Percentiles rank a stretch among this genome's conserved stretches.
These are phyloP conservation scores for Oryzias dopingdopingensis DNA, from an alignment of 2,797 vertebrate genomes.

Conservation along the genomic window DNA sequence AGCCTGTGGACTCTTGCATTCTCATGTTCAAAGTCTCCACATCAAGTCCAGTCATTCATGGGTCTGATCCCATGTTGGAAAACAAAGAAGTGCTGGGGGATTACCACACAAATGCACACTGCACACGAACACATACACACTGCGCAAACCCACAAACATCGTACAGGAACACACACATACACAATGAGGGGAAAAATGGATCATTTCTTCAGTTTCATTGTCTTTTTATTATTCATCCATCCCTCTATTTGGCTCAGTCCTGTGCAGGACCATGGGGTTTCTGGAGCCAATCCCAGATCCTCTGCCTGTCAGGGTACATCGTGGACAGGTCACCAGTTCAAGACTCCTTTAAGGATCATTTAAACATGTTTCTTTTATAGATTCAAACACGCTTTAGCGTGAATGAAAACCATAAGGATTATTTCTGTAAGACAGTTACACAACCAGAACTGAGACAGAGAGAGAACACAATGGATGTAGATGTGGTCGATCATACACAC, in stretches of 20 bases:
- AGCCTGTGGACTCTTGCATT: constrained; percentile 25
- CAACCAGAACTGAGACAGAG: constrained; percentile 50
- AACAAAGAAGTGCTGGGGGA: constrained; percentile 42
- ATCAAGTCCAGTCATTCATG: constrained; percentile 29
- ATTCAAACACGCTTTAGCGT: constrained; percentile 3
- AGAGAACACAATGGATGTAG: constrained; percentile 25
- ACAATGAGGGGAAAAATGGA: background rate
- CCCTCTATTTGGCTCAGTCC: background rate
- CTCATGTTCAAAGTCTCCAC: constrained; percentile 56
- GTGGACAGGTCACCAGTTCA: too few species aligned
- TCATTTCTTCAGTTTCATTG: constrained; percentile 2
- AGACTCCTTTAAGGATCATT: too few species aligned
- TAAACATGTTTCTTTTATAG: too few species aligned
- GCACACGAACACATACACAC: constrained; percentile 5
- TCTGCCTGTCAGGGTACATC: too few species aligned
- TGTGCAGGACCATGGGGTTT: too few species aligned
- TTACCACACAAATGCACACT: constrained; percentile 2
- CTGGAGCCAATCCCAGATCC: too few species aligned
- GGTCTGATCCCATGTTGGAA: constrained; percentile 54
- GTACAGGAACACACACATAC: background rate
- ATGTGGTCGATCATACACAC: constrained; percentile 1
- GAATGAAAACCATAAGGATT: constrained; percentile 59
- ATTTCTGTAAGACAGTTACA: constrained; percentile 66
- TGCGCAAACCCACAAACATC: background rate
- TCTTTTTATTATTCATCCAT: constrained; percentile 11